Evolutionary conservation across 2,888 invertebrate species (phyloP), one percentile per base, ranked within the genome.

Genomic region (Cantharis rufa): DNA sequence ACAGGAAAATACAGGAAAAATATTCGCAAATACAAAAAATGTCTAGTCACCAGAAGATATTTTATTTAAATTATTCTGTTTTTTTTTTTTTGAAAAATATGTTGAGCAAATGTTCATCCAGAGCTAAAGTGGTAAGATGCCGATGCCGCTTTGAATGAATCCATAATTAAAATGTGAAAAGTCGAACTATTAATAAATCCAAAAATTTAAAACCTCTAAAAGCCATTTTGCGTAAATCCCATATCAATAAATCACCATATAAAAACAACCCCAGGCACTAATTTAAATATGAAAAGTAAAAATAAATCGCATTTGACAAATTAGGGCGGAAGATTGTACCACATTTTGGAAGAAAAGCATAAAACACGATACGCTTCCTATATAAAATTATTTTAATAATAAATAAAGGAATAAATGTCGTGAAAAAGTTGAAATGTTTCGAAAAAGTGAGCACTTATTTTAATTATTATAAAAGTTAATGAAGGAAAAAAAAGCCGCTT

Each of bases 291-390:
- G 78, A 78, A 72, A 66, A 71, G 63, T 28, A 66, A 72, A 77
- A 78, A 78, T 78, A 78, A 75, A 78, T 78, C 70, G 78, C 28
- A 69, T 77, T 75, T 78, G 78, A 78, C 78, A 78, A 78, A 78
- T 78, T 70, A 63, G 69, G 72, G 71, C 72, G 78, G 78, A 74
- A 78, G 77, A 74, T 72, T 72, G 48, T 15, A 69, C 28, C 77
- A 69, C 69, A 77, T 74, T 77, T 69, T 66, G 61, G 21, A 24
- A 64, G 24, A 70, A 70, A 32, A 32, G 2, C 32, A 48, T 70
- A 16, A 32, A 32, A 15, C n/a, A 10, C n/a, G 15, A 70, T 61
- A 21, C 3, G 21, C 64, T 66, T 66, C 64, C 64, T n/a, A 66
- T 18, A 64, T 13, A 9, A 21, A 64, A n/a, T 64, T 28, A 28